Evolutionary conservation across 2,797 vertebrate species (phyloP).

Genomic region (Myioborus melanocephalus): DNA sequence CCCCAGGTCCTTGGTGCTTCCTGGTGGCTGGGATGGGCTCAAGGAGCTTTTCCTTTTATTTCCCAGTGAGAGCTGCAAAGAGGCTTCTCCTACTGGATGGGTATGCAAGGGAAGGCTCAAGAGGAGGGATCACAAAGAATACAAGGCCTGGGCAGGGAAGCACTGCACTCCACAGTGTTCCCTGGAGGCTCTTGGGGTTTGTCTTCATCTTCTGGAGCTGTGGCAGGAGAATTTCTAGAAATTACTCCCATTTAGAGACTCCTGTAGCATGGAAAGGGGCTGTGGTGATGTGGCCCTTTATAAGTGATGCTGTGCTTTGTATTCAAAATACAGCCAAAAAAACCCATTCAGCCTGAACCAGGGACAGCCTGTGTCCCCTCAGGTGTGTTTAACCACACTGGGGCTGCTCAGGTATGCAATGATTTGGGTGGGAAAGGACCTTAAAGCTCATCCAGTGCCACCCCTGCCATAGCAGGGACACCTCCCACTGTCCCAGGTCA

Average conservation of each 20-base stretch:
- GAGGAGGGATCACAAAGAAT: neutral
- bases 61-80: rapidly evolving
- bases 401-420: neutral
- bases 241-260: neutral
- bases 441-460: rapidly evolving
- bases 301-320: rapidly evolving
- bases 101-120: neutral
- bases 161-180: rapidly evolving
- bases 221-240: neutral
- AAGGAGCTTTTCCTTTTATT: neutral
- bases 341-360: neutral
- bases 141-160: neutral
- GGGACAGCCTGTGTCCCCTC: neutral
- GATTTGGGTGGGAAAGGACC: neutral
- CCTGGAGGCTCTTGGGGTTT: neutral
- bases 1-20: neutral
- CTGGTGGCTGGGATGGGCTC: rapidly evolving
- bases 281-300: rapidly evolving
- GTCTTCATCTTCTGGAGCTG: neutral
- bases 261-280: rapidly evolving
- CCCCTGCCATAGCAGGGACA: neutral
- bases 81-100: neutral
- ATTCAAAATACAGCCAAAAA: neutral
- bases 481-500: rapidly evolving
- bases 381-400: rapidly evolving